phyloP scores from a whole-genome alignment of 2,797 vertebrate genomes.

The Sebastes matsubarae region DNA sequence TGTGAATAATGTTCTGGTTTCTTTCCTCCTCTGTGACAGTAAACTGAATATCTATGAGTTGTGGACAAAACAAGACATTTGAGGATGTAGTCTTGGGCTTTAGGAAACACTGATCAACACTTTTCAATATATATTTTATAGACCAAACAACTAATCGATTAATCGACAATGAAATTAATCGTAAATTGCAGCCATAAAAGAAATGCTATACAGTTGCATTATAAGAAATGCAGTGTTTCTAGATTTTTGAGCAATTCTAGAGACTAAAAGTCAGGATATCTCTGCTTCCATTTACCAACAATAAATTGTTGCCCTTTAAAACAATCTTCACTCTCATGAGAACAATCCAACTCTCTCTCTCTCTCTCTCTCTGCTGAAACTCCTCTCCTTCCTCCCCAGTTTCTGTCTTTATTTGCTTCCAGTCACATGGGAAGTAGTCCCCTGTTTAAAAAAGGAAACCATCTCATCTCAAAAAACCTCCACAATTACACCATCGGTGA shows the following conservation, averaged over 20 bases:
- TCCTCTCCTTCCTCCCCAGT: background rate
- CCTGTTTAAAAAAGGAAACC: background rate
- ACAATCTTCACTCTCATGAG: background rate
- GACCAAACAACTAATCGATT: too few relatives aligned
- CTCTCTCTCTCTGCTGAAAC: background rate
- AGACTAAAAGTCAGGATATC: background rate
- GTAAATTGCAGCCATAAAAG: background rate
- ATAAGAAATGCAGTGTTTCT: background rate
- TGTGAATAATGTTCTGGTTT: too few relatives aligned
- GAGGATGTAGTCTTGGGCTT: too few relatives aligned
- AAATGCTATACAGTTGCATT: background rate
- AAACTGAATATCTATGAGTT: too few relatives aligned
- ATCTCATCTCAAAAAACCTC: slow-evolving; percentile 1
- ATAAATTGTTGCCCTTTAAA: background rate
- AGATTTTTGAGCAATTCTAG: background rate
- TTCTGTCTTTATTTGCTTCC: background rate
- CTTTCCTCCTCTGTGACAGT: too few relatives aligned
- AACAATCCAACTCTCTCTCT: background rate
- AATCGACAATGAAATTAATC: too few relatives aligned
- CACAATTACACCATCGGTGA: slow-evolving; percentile 51
- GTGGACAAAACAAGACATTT: too few relatives aligned
- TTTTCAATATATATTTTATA: too few relatives aligned
- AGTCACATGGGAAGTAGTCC: background rate
- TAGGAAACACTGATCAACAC: too few relatives aligned
- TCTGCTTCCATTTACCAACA: background rate